These are phyloP conservation scores for Ashinkailepas kermadecensis DNA, from an alignment of 2,888 invertebrate genomes.

Conservation along the genomic window DNA sequence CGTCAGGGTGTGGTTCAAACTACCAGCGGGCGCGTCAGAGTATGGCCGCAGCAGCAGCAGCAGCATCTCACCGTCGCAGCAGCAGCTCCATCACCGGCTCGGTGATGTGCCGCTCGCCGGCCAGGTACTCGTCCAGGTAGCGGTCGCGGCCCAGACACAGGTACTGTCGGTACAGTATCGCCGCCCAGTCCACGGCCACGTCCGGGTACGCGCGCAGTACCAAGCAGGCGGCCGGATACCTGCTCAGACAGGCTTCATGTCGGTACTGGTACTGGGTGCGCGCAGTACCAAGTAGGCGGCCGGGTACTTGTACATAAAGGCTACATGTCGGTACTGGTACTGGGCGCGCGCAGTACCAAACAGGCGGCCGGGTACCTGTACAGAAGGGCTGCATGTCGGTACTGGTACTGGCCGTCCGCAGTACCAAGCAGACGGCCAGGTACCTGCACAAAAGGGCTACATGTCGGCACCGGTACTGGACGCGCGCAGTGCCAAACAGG, in stretches of 20 bases:
- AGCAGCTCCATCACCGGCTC: neutral
- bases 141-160: neutral
- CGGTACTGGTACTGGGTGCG: too few relatives aligned
- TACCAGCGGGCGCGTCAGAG: neutral
- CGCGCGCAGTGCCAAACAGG: too few relatives aligned
- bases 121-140: constrained; percentile 1
- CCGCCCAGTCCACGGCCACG: neutral
- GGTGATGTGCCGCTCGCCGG: neutral
- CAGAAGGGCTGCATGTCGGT: too few relatives aligned
- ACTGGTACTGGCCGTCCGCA: too few relatives aligned
- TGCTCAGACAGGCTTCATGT: neutral
- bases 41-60: neutral
- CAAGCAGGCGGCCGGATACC: neutral
- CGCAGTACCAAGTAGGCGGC: too few relatives aligned
- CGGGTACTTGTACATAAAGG: too few relatives aligned
- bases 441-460: too few relatives aligned
- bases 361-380: too few relatives aligned
- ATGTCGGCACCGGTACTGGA: too few relatives aligned
- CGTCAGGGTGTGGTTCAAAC: neutral
- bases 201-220: constrained; percentile 6
- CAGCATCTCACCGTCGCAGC: neutral
- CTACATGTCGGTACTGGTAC: too few relatives aligned
- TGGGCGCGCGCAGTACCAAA: too few relatives aligned
- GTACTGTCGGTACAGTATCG: constrained; percentile 12
- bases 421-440: too few relatives aligned